Base-by-base conservation (phyloP, 2,797 vertebrate genomes). In the Miichthys miiuy region DNA sequence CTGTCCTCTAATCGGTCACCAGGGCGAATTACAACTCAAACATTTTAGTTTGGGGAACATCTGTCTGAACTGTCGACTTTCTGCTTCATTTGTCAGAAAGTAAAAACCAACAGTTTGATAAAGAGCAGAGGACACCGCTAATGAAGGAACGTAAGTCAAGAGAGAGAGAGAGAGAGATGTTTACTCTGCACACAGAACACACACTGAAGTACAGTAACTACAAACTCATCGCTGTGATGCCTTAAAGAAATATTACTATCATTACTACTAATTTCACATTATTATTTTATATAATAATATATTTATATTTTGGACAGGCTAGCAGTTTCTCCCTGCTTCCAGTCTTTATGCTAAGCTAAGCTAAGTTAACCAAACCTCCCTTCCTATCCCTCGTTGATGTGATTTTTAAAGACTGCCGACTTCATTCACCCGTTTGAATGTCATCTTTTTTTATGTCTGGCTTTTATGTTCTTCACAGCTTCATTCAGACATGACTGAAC, bases 61-160 rank as follows among this genome's bases (percentile, higher is more conserved):
- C 86, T 92, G 90, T 69, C 72, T 5, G 51, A 79, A 66, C 68
- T 1, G 42, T 6, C 2, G 6, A 55, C 13, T 72, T 88, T 91
- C 86, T 85, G 88, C 91, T 79, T 64, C 80, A 82, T 77, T 86
- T 75, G 63, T 55, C 47, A 4, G 63, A 67, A 72, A 70, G 76
- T 66, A 46, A 83, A 85, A 82, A 73, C 54, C 57, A 80, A 77
- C 82, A 81, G 69, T 81, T 81, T 63, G 76, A 80, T 52, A 51
- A 77, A 16, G 46, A 72, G 77, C 10, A 0, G 52, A 47, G 64
- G 54, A 38, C 8, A 7, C 9, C 41, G 48, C 77, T 85, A 78
- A 82, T 82, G 79, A 88, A 84, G 82, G 81, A 83, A 41, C 41
- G 77, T 86, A 86, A 90, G 88, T 87, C 87, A 87, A 38, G 10